Conservation (phyloP, 1,140 invertebrate species). For the Atta texana region DNA sequence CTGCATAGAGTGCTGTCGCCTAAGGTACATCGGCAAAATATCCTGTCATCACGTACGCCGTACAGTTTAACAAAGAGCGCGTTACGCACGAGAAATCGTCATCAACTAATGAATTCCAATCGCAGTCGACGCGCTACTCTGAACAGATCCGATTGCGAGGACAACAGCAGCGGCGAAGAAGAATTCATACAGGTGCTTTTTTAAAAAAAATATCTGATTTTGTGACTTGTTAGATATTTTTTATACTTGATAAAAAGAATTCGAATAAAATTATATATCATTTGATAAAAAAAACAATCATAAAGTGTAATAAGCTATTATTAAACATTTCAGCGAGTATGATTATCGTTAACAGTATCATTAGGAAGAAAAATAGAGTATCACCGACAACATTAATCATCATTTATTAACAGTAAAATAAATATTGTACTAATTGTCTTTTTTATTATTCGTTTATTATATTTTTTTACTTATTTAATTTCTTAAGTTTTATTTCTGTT, state of each 20-base stretch:
- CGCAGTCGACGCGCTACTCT: conserved; percentile 80
- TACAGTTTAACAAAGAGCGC: conserved; percentile 81
- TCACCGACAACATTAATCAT: background rate
- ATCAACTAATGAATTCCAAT: conserved; percentile 81
- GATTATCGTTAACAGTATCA: background rate
- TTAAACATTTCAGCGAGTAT: background rate
- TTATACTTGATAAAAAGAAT: background rate
- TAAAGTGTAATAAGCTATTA: background rate
- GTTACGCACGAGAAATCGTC: conserved; percentile 81
- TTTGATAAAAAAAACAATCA: background rate
- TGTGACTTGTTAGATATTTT: background rate
- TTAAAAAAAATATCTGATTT: background rate
- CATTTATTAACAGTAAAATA: background rate
- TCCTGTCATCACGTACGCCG: conserved; percentile 79
- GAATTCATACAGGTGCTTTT: conserved; percentile 82
- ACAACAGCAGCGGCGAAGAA: conserved; percentile 86
- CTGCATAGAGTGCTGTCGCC: conserved; percentile 82
- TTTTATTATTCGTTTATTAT: background rate
- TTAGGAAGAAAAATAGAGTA: background rate
- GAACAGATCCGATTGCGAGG: conserved; percentile 85
- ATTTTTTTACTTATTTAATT: background rate
- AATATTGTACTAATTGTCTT: background rate
- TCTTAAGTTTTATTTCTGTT: background rate
- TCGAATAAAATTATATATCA: background rate
- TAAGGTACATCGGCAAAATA: conserved; percentile 78